phyloP scores from a whole-genome alignment of 2,113 vertebrate genomes.

The Cryptoleucopteryx plumbea region DNA sequence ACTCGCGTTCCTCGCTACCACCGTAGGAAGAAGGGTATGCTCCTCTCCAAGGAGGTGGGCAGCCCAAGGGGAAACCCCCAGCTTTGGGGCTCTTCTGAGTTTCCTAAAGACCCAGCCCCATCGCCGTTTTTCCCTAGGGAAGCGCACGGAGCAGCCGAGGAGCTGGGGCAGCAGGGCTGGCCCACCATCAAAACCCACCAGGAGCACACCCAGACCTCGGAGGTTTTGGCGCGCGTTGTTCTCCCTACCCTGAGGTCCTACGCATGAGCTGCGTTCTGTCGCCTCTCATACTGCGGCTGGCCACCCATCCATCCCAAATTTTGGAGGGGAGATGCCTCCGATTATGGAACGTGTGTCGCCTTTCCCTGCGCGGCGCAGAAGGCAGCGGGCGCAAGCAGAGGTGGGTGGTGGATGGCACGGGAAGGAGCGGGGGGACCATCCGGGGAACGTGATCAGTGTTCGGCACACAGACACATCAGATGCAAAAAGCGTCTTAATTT shows the following conservation, averaged over 20 bases:
- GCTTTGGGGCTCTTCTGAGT: not conserved
- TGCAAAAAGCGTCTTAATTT: slow-evolving; percentile 19
- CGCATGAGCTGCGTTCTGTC: not conserved
- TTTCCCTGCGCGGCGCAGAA: not conserved
- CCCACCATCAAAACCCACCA: not conserved
- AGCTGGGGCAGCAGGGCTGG: not conserved
- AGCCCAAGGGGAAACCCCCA: not conserved
- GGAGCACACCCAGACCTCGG: not conserved
- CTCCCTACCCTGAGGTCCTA: not conserved
- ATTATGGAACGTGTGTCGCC: not conserved
- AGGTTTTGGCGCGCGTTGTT: not conserved
- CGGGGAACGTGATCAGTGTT: not conserved
- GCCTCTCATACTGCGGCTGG: not conserved
- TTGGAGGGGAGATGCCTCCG: not conserved
- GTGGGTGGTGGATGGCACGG: not conserved
- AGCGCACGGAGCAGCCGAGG: not conserved
- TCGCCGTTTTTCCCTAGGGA: rapidly evolving
- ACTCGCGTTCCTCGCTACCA: not conserved
- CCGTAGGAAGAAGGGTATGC: not conserved
- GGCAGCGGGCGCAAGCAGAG: not conserved
- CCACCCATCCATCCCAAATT: not conserved
- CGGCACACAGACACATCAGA: not conserved
- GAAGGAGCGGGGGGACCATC: not conserved
- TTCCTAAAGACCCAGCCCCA: not conserved
- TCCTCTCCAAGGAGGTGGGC: not conserved